Base-by-base conservation (phyloP, 1,140 invertebrate genomes). In the Sweltsa coloradensis region DNA sequence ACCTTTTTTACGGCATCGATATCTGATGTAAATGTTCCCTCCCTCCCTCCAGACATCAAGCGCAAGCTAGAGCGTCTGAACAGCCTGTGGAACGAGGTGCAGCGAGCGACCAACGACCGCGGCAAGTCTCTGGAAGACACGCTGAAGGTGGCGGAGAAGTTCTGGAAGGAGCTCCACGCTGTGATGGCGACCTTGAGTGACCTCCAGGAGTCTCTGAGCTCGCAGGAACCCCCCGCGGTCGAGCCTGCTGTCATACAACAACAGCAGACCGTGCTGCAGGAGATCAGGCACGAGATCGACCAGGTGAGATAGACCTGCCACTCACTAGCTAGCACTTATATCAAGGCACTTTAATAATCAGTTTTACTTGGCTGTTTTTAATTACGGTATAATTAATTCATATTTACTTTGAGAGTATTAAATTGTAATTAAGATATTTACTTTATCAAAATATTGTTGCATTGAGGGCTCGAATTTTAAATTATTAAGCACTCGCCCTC, bases 231-330 rank as follows among this genome's bases (percentile, higher is more conserved):
- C 43, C 90, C 92, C 0, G 93, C 90, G 1, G 85, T 92, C 0
- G 85, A 93, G 62, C 93, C 92, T 0, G 78, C 79, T 31, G 85
- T 83, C 13, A 95, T 97, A 46, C 81, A 94, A 60, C 83, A 90
- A 55, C 93, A 98, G 68, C 89, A 95, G 63, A 83, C 94, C n/a
- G 87, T 81, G 1, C 66, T 98, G 51, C 85, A 94, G 68, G 89
- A 94, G 64, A 89, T 97, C 51, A 75, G 89, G 34, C 85, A 89
- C 50, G 93, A 96, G 64, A 95, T 97, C 50, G 89, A 96, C 60
- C 66, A 70, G 43, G 72, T 71, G 72, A 51, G 68, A 71, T n/a
- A n/a, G n/a, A n/a, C n/a, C n/a, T n/a, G n/a, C n/a, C n/a, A 37
- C 18, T 23, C 23, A 24, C 7, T 16, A n/a, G n/a, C n/a, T n/a